Evolutionary conservation across 2,888 invertebrate genomes (phyloP).

Genomic region (Rhagonycha lutea): DNA sequence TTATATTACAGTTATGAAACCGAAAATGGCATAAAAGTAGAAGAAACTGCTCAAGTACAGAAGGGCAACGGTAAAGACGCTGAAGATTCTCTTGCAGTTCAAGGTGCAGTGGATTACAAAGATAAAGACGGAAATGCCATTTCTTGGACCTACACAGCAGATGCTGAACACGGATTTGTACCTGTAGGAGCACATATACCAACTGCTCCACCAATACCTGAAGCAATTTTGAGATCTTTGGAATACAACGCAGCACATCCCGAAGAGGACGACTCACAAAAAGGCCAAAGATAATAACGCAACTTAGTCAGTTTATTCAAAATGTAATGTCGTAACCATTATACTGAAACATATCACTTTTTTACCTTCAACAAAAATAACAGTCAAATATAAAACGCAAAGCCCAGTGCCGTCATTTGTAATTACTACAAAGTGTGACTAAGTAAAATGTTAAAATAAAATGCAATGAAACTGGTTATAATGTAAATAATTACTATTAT

Average conservation of each 20-base stretch:
- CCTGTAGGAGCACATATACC: conserved; percentile 72
- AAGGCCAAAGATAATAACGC: background rate
- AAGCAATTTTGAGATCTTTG: conserved; percentile 74
- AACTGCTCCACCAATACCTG: conserved; percentile 75
- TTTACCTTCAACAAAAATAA: background rate
- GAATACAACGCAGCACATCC: conserved; percentile 71
- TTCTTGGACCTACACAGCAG: conserved; percentile 70
- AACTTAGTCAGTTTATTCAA: background rate
- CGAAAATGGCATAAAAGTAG: conserved; percentile 79
- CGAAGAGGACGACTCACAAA: conserved; percentile 53
- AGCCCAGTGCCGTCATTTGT: background rate
- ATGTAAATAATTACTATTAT: background rate
- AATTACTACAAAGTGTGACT: background rate
- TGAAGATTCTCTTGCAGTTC: conserved; percentile 68
- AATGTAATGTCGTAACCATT: background rate
- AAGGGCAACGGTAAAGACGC: conserved; percentile 70
- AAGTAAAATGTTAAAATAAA: background rate
- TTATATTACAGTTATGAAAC: conserved; percentile 70
- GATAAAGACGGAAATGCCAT: conserved; percentile 74
- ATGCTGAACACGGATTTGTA: conserved; percentile 68
- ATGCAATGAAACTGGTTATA: background rate
- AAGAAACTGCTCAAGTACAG: conserved; percentile 78
- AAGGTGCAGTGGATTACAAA: conserved; percentile 70
- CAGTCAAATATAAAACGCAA: background rate
- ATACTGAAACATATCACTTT: background rate